These are phyloP conservation scores for western clawed frog (Xenopus tropicalis) DNA, from an alignment of 2,113 vertebrate species.

Conservation along the genomic window UCB_Xtro_10.0 CM004449.2:107829001-107829500, in stretches of 20 bases:
- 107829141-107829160: background rate
- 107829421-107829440: constrained; percentile 78
- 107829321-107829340: constrained; percentile 61
- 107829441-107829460: constrained; percentile 72
- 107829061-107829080: no score
- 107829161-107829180: background rate
- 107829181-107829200: no score
- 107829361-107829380: constrained; percentile 91
- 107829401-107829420: constrained; percentile 75
- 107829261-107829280: no score
- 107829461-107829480: constrained; percentile 83
- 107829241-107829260: no score
- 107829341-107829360: constrained; percentile 90
- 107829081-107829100: background rate
- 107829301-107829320: background rate
- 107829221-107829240: no score
- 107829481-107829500: constrained; percentile 81
- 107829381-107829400: constrained; percentile 76
- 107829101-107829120: background rate
- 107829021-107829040: no score
- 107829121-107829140: background rate
- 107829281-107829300: no score
- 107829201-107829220: no score
- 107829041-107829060: no score
- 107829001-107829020: no score